Conservation (phyloP, 2,113 vertebrate species). For the Cyanoramphus novaezelandiae region DNA sequence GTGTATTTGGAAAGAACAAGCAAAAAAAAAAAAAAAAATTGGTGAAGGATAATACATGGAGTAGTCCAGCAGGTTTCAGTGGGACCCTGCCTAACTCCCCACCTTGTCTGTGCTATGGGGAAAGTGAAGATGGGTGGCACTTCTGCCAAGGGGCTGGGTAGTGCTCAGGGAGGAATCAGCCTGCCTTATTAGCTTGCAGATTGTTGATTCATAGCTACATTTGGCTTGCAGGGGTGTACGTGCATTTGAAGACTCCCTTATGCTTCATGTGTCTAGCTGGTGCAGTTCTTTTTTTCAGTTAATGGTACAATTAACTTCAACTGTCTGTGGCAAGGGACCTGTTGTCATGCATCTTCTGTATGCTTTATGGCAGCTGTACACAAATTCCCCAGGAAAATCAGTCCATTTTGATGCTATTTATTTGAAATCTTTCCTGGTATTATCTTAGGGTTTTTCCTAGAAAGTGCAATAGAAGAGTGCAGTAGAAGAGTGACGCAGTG, state of each 20-base stretch:
- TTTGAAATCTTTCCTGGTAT: not conserved
- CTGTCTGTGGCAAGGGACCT: not conserved
- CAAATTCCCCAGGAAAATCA: not conserved
- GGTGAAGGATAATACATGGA: not conserved
- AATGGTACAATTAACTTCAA: not conserved
- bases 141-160: not conserved
- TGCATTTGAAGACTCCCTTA: not conserved
- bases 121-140: not conserved
- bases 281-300: not conserved
- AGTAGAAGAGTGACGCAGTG: not conserved
- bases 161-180: not conserved
- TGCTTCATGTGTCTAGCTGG: not conserved
- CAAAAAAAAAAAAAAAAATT: not conserved
- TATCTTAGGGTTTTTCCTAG: not conserved
- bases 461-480: not conserved
- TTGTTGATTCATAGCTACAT: not conserved
- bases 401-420: not conserved
- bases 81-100: not conserved
- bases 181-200: not conserved
- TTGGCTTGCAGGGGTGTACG: not conserved
- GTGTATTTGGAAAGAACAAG: conserved; percentile 18
- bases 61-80: not conserved
- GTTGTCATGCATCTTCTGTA: not conserved
- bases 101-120: not conserved
- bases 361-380: not conserved